These are phyloP conservation scores for Anguilla rostrata DNA, from an alignment of 2,113 vertebrate species.

Conservation along the genomic window DNA sequence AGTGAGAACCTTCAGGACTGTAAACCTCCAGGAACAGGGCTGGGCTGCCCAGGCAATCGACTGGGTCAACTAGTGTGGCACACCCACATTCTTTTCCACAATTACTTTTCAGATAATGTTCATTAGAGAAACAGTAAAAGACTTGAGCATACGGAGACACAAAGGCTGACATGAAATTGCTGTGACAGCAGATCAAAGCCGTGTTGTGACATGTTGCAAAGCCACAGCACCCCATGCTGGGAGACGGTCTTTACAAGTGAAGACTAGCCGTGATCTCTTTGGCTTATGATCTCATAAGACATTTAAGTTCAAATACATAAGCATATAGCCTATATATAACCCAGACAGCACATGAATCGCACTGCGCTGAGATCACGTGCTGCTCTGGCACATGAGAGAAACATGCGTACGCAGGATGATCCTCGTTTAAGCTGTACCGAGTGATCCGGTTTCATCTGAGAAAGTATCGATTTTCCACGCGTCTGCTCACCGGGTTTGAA, in stretches of 20 bases:
- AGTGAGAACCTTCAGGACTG: too few species aligned
- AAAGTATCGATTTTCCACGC: too few species aligned
- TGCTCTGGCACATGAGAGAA: neutral
- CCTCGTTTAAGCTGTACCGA: neutral
- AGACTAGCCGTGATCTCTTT: neutral
- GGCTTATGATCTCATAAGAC: neutral
- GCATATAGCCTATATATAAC: neutral
- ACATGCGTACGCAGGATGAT: too few species aligned
- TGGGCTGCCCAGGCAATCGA: too few species aligned
- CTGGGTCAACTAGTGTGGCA: too few species aligned
- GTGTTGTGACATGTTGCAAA: neutral
- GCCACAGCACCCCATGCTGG: too few species aligned
- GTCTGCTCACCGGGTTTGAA: slow-evolving; percentile 88
- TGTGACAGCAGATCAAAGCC: neutral
- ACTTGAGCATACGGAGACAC: too few species aligned
- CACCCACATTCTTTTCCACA: neutral
- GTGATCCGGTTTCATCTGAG: neutral
- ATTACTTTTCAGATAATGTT: too few species aligned
- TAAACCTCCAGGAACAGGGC: too few species aligned
- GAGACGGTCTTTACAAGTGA: neutral
- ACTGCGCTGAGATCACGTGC: neutral
- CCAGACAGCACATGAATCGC: neutral
- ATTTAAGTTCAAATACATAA: neutral
- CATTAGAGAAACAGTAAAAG: too few species aligned
- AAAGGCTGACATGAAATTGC: too few species aligned